Evolutionary conservation across 92 coral and sea anemone species (phyloP).

Genomic region (Bergia sp.): DNA sequence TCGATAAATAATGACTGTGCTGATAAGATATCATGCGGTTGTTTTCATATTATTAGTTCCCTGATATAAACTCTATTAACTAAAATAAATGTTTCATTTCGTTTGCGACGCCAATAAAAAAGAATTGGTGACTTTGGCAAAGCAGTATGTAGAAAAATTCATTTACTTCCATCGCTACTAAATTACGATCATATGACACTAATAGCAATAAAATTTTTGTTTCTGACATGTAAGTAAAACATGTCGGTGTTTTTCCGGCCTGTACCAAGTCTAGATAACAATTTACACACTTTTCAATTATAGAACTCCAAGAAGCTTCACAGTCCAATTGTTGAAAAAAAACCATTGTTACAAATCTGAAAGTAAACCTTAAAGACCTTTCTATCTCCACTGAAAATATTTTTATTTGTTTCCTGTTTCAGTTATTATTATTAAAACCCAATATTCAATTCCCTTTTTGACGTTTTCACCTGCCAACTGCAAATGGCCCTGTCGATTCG

Average conservation of each 20-base stretch:
- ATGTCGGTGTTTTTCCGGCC: background rate
- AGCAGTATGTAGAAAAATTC: background rate
- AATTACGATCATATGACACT: background rate
- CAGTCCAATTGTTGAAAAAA: background rate
- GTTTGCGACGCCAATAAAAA: background rate
- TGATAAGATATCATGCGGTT: background rate
- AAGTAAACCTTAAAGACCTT: background rate
- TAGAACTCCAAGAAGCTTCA: background rate
- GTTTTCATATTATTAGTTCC: background rate
- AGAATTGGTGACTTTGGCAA: too few species aligned
- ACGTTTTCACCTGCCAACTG: conserved; percentile 21
- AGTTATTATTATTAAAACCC: background rate
- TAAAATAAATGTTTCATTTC: background rate
- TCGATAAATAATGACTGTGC: background rate
- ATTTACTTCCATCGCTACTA: background rate
- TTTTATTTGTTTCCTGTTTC: background rate
- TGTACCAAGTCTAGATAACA: background rate
- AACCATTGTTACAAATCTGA: background rate
- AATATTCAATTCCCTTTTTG: background rate
- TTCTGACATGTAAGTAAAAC: background rate
- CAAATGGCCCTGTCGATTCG: conserved; percentile 19
- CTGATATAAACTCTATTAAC: background rate
- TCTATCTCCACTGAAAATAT: background rate
- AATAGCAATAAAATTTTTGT: background rate
- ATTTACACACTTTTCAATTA: background rate